Evolutionary conservation across 2,888 invertebrate species (phyloP), one percentile per base, ranked within the genome.

Genomic region (Blera fallax): DNA sequence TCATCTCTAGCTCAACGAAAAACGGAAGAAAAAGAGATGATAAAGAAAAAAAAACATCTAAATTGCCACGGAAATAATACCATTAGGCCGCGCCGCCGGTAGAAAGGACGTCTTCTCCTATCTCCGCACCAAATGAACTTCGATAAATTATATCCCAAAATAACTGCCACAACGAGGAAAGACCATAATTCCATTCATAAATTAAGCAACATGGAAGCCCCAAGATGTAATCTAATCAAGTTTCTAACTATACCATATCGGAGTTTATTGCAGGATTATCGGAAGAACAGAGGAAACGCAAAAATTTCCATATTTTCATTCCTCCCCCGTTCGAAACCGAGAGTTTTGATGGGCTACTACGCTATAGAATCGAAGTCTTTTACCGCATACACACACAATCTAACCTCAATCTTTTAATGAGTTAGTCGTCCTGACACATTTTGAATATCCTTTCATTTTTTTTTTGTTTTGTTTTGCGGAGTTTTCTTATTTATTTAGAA

Each of bases 101-200:
- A 62, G 32, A 29, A 18, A 48, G 76, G 27, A 60, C 52, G 40
- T 29, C 32, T 18, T 65, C 40, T 16, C 14, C 10, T 62, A 18
- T 62, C 56, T 56, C 48, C 24, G 18, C 56, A 45, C 29, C 18
- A 64, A 80, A 76, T 65, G 64, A 85, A 76, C 52, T 76, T 60
- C 45, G 69, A 80, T 84, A 74, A 84, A 74, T 84, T 84, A 69
- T 74, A 80, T 58, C 67, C 64, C 62, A 79, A 74, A 65, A 74
- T 69, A 52, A 83, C 74, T 64, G 60, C 64, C 84, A 52, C 67
- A 79, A 69, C 79, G 45, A 64, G 79, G 62, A 69, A 64, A 50
- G 69, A 18, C 64, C 80, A 76, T 80, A 79, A 80, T 76, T 85
- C 76, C 76, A 76, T 76, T 80, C 84, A 85, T 85, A 85, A 85